Evolutionary conservation across 92 coral and sea anemone genomes (phyloP), one percentile per base, ranked within the genome.

Genomic region (Porites cylindrica): DNA sequence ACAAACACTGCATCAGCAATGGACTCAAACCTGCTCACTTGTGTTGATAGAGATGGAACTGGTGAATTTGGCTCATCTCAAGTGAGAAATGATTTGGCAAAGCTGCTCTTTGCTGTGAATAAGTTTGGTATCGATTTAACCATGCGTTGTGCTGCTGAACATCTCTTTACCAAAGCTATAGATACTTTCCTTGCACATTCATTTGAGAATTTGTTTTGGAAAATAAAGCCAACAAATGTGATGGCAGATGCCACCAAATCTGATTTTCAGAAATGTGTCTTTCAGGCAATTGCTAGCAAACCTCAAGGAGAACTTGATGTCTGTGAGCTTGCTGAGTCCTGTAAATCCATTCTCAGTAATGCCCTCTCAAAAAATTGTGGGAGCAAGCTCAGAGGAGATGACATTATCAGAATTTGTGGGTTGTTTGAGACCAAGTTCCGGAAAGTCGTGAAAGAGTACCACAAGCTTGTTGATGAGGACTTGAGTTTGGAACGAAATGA

Each of bases 201-300:
- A 18, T 81, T 90, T 72, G 72, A 51, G 3, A 81, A 63, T 11
- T 69, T 86, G 75, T 90, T 32, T 89, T 90, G 93, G 93, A 75
- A 24, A 51, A 72, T 72, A 23, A 24, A 73, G 61, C 93, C 93
- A 13, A 86, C 83, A 17, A 76, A 32, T 1, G 23, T 54, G 19
- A 56, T 75, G 79, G 73, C 76, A 17, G 70, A 80, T 9, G 29
- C 58, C 6, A 72, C 56, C 1, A n/a, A 18, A 43, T 10, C 2
- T 47, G 77, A 72, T 50, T 14, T 72, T 14, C 26, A 47, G 3
- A 26, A 58, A 72, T 21, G 32, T 51, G 50, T 72, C 17, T 12
- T 21, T 53, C 20, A 19, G 54, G 77, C 26, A 72, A 51, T 72
- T 47, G 58, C 23, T 18, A 6, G 20, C 20, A 51, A 72, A 72